Base-by-base conservation (phyloP, 2,797 vertebrate genomes). In the Hypotaenidia okinawae region DNA sequence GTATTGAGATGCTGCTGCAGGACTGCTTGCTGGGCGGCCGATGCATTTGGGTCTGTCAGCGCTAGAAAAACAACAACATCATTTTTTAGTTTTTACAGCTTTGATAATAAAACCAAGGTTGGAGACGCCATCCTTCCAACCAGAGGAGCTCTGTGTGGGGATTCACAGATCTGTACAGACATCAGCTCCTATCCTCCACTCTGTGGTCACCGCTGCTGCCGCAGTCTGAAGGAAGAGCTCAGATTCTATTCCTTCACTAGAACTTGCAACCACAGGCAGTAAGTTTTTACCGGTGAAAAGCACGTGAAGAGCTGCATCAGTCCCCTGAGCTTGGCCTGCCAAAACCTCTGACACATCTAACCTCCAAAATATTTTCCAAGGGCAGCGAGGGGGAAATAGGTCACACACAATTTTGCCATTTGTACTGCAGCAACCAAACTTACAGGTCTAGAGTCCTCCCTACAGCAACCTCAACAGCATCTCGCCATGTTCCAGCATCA, bases 1-100 rank as follows among this genome's bases (percentile, higher is more conserved):
- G 98, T 98, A 9, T 98, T 99, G 95, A 99, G 98, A 84, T 99
- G 99, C 97, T 99, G 99, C 95, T 99, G 99, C 0, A 99, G 98
- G 75, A 99, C 96, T 0, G 98, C 98, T 73, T 99, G 99, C 94
- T 99, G 99, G 24, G 99, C 98, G 1, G 99, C 99, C 1, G 98
- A 98, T 3, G 98, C 98, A 1, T 96, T 98, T 4, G 99, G 99
- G 91, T 99, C 99, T 2, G 98, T 98, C 93, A 99, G 98, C 1
- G 99, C 99, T 99, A 94, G 33, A 62, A 45, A 4, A 68, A 64
- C 45, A 39, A 47, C 27, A 66, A 47, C 30, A 66, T 2, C 4
- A 7, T 5, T 10, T 3, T 59, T 59, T 5, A 61, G 24, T 16
- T 45, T 32, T 10, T 73, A 12, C 10, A 61, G 14, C 30, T 54